These are phyloP conservation scores for Bradynema listronoti DNA, from an alignment of 1,140 invertebrate genomes.

Conservation along the genomic window DNA sequence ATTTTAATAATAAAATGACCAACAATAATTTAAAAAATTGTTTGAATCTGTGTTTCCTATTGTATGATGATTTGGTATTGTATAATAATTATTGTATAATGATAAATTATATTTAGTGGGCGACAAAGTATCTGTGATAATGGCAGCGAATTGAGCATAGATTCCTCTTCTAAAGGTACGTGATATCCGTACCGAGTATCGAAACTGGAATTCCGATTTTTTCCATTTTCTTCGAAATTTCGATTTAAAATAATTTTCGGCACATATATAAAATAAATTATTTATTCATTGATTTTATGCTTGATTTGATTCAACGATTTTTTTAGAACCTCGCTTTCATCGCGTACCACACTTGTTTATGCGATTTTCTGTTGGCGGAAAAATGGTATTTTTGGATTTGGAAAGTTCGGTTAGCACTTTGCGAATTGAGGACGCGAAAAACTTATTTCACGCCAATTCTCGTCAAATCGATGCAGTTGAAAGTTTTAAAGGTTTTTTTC, in stretches of 20 bases:
- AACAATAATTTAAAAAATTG: too few species aligned
- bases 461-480: conserved; percentile 38
- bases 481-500: conserved; percentile 41
- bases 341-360: conserved; percentile 31
- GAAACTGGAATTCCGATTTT: too few species aligned
- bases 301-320: too few species aligned
- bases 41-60: too few species aligned
- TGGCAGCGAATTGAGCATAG: conserved; percentile 38
- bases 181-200: too few species aligned
- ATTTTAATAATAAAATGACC: too few species aligned
- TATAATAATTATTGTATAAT: too few species aligned
- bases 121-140: conserved; percentile 26
- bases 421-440: conserved; percentile 35
- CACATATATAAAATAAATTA: too few species aligned
- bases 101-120: conserved; percentile 31
- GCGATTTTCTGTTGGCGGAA: conserved; percentile 26
- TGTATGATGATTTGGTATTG: too few species aligned
- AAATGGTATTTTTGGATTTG: conserved; percentile 38
- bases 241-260: too few species aligned
- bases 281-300: too few species aligned
- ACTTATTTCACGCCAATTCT: conserved; percentile 6
- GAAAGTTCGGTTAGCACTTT: conserved; percentile 27
- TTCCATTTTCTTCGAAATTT: too few species aligned
- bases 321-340: conserved; percentile 41
- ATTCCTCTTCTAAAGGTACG: conserved; percentile 31